These are phyloP conservation scores for Channallabes apus DNA, from an alignment of 2,797 vertebrate genomes.

Conservation along the genomic window DNA sequence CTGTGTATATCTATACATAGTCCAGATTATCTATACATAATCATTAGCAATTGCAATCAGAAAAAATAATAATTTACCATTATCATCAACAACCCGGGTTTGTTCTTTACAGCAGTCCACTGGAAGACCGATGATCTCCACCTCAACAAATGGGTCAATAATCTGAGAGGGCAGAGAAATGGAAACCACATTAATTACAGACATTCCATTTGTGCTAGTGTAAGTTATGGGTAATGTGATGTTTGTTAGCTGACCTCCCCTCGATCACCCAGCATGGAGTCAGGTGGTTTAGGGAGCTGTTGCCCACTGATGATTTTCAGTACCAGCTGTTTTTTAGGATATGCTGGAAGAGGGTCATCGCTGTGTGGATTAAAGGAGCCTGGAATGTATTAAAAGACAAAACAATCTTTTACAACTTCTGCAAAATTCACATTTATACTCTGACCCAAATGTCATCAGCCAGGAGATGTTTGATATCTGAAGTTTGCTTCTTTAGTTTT, in stretches of 20 bases:
- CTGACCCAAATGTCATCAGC: not conserved
- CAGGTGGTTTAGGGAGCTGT: conserved; percentile 95
- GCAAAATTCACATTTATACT: not conserved
- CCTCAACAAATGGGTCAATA: conserved; percentile 98
- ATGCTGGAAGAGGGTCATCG: conserved; percentile 91
- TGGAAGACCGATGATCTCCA: conserved; percentile 97
- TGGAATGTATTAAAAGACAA: conserved; percentile 60
- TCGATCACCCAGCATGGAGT: conserved; percentile 95
- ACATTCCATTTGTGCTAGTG: not conserved
- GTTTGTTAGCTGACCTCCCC: conserved; percentile 83
- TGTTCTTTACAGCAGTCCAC: conserved; percentile 97
- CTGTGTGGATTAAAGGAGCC: conserved; percentile 93
- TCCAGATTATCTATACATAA: not conserved
- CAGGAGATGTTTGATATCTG: not conserved
- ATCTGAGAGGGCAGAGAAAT: conserved; percentile 74
- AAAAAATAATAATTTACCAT: conserved; percentile 76
- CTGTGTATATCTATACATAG: not conserved
- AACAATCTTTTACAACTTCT: not conserved
- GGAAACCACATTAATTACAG: not conserved
- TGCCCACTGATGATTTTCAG: conserved; percentile 98
- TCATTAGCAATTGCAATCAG: not conserved
- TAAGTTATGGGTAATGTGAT: conserved; percentile 4
- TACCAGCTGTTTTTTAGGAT: conserved; percentile 94
- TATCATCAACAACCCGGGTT: conserved; percentile 96
- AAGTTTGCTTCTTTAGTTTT: not conserved